Evolutionary conservation across 1,140 invertebrate species (phyloP), one percentile per base, ranked within the genome.

Genomic region (Drosophila hydei): DNA sequence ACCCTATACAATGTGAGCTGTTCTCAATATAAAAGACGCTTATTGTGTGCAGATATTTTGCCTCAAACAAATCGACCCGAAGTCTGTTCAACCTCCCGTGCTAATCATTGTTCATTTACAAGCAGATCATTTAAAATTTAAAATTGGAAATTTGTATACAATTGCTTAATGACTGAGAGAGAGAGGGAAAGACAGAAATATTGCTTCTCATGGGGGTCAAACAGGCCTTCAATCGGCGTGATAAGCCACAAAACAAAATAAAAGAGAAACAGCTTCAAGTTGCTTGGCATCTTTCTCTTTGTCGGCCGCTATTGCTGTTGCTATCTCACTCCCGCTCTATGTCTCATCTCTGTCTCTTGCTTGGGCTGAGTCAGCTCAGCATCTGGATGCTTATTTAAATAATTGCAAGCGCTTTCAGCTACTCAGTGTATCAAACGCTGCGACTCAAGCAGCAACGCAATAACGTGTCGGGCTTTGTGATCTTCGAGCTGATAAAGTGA

Each of bases 381-480:
- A 58, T 14, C 43, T 63, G 52, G 18, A 42, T 19, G 43, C 59
- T 78, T 88, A 88, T 88, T 78, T 87, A 87, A 81, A 75, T 87
- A 50, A 75, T 75, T 60, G 69, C 23, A 18, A 48, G 42, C 56
- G 67, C 60, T 42, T 52, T 65, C 48, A 33, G 23, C 52, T 33
- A n/a, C 4, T 42, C 38, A 42, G 38, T 42, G 5, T 16, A 14
- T 72, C 77, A 87, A 83, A 88, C 63, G 64, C 40, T 47, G 33
- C 54, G 12, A 36, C 47, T 16, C 14, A 59, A 45, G 38, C 61
- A 65, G 16, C 23, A 14, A 7, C 38, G 38, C 51, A 40, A 30
- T 38, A 51, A 61, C 70, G 43, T 61, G 61, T 0, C 38, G 36
- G 8, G 19, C 30, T 16, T 21, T n/a, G 19, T 11, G n/a, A 23